Conservation (phyloP, 23 tunicate genomes). For the Oikopleura albicans region DNA sequence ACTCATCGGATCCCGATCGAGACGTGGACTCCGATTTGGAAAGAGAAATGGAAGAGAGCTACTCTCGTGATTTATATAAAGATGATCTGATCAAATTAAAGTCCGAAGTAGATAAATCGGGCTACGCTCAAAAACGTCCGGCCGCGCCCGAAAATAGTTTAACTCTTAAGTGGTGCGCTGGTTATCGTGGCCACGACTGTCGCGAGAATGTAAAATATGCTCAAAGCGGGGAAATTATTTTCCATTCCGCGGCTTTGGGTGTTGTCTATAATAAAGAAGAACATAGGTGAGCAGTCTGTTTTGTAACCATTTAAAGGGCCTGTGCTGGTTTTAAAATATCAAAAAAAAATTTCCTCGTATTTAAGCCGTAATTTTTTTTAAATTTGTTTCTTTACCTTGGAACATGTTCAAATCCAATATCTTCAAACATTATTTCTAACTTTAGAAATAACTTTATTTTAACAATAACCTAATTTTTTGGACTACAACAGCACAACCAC, state of each 20-base stretch:
- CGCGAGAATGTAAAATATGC: conserved; percentile 84
- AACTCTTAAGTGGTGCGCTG: conserved; percentile 23
- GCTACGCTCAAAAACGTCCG: conserved; percentile 1
- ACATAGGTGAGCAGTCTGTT: too few relatives aligned
- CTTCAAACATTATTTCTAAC: too few relatives aligned
- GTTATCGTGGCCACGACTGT: conserved; percentile 87
- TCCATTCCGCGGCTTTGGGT: conserved; percentile 81
- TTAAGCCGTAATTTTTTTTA: too few relatives aligned
- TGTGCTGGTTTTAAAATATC: too few relatives aligned
- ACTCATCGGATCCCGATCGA: conserved; percentile 62
- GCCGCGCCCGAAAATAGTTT: conserved; percentile 21
- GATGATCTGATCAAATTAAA: conserved; percentile 40
- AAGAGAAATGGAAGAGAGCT: conserved; percentile 31
- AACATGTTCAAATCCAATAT: too few relatives aligned
- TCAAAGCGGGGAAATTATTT: conserved; percentile 40
- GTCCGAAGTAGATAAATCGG: conserved; percentile 19
- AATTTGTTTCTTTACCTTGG: too few relatives aligned
- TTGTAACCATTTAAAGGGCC: too few relatives aligned
- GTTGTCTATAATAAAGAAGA: conserved; percentile 30
- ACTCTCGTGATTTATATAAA: conserved; percentile 54
- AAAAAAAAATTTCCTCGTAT: too few relatives aligned
- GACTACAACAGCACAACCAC: too few relatives aligned
- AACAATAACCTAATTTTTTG: too few relatives aligned
- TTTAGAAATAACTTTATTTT: too few relatives aligned
- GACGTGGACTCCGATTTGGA: conserved; percentile 83